phyloP scores from a whole-genome alignment of 2,888 invertebrate genomes.

The Drosophila mayaguana region DNA sequence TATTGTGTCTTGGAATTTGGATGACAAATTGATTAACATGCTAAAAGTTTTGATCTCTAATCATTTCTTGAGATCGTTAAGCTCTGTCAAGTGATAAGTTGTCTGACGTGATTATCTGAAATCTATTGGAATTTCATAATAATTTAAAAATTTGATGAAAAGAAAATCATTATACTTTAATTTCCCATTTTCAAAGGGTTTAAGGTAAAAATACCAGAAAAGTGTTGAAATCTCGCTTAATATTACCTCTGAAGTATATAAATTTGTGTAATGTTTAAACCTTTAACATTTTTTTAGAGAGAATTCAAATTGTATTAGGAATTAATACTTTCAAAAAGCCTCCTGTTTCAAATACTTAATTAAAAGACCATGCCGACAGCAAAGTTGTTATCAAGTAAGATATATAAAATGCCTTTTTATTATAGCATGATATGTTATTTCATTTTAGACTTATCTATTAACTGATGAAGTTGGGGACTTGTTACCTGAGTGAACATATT shows the following conservation, averaged over 20 bases:
- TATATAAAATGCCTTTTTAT: background rate
- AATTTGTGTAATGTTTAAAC: background rate
- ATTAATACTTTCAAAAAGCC: background rate
- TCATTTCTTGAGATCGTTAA: background rate
- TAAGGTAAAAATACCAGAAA: no score
- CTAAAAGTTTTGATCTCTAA: background rate
- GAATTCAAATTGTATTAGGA: background rate
- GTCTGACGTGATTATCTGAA: background rate
- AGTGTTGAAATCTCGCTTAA: background rate
- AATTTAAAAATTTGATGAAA: background rate
- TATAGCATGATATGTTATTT: no score
- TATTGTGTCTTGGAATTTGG: background rate
- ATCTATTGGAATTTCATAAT: background rate
- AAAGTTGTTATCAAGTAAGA: background rate
- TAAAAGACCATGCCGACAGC: no score
- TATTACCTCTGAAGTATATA: background rate
- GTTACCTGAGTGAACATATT: background rate
- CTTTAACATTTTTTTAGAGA: background rate
- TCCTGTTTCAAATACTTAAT: background rate
- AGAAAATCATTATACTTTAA: no score
- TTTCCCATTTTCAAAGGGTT: no score
- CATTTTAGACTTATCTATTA: background rate
- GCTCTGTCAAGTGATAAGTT: background rate
- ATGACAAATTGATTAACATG: background rate
- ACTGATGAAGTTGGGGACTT: background rate